phyloP scores from a whole-genome alignment of 2,888 invertebrate genomes.

The Azorinus chamasolen region DNA sequence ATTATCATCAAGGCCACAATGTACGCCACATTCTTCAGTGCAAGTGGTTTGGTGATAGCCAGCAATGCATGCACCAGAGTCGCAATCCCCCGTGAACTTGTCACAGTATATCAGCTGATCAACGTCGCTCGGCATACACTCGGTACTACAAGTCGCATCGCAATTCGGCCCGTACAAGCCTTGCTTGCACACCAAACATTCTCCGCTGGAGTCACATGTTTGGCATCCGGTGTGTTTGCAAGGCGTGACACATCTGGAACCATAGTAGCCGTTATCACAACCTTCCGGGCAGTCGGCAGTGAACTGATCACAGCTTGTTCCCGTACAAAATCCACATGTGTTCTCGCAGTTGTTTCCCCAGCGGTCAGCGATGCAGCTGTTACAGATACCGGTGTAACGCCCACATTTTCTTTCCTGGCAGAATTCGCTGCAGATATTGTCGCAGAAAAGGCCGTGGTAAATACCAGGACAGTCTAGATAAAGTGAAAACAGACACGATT shows the following conservation, averaged over 20 bases:
- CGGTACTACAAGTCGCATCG: slow-evolving; percentile 26
- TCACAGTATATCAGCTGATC: slow-evolving; percentile 24
- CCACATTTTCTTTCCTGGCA: slow-evolving; percentile 26
- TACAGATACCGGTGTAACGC: slow-evolving; percentile 34
- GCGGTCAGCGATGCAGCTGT: slow-evolving; percentile 33
- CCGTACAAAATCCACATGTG: slow-evolving; percentile 23
- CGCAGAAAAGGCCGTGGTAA: slow-evolving; percentile 4
- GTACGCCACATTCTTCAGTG: not conserved
- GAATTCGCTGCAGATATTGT: not conserved
- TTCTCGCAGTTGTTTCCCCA: slow-evolving; percentile 27
- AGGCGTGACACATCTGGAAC: slow-evolving; percentile 20
- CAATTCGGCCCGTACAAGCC: slow-evolving; percentile 42
- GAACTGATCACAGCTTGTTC: slow-evolving; percentile 31
- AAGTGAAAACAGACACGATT: no score
- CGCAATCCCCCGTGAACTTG: slow-evolving; percentile 35
- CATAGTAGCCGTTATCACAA: slow-evolving; percentile 41
- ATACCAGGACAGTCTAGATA: slow-evolving; percentile 16
- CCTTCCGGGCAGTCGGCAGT: slow-evolving; percentile 31
- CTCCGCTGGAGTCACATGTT: slow-evolving; percentile 33
- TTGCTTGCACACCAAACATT: slow-evolving; percentile 34
- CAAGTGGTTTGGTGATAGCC: slow-evolving; percentile 1
- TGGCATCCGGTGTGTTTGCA: slow-evolving; percentile 40
- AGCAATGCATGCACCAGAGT: slow-evolving; percentile 6
- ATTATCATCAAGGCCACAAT: not conserved
- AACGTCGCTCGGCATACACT: slow-evolving; percentile 14